Evolutionary conservation across 2,888 invertebrate genomes (phyloP), one percentile per base, ranked within the genome.

Genomic region (Pseudococcus viburni): DNA sequence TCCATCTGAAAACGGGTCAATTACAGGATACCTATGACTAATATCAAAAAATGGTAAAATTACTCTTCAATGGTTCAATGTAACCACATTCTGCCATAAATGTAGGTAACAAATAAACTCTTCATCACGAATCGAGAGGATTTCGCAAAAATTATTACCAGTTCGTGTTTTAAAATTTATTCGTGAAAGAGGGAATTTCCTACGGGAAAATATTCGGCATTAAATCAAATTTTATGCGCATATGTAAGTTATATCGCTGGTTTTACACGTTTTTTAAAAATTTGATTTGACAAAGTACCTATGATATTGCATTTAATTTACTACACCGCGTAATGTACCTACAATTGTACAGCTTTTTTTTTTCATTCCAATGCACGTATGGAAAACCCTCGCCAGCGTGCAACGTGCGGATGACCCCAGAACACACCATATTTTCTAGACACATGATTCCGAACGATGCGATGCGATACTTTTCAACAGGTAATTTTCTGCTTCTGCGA

Each of bases 401-500:
- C 42, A 33, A 42, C 42, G 42, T 42, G 42, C 9, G 42, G 42
- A 42, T 42, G 12, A 51, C 12, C 4, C 11, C 15, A 55, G 55
- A 55, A 55, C n/a, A 17, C 55, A 77, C 77, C 26, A 33, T 33
- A 33, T 33, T 33, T n/a, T 33, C 42, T 39, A 42, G 42, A 77
- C 77, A 77, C 77, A 39, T 77, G 77, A 77, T 77, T 77, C 33
- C 1, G 39, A 77, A 77, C n/a, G 77, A 33, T 39, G 11, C 64
- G 19, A 55, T 4, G 55, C 55, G 55, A 55, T 68, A 68, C 77
- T 6, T 42, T 77, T 77, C 77, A 77, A 77, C 77, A 77, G 77
- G 77, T 77, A 77, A 77, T 77, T 77, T 77, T 42, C 2, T 77
- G 42, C 77, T 77, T 77, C 77, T 39, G 39, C 77, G 77, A 77